Conservation (phyloP, 2,888 invertebrate genomes). For the Crossocerus cetratus region DNA sequence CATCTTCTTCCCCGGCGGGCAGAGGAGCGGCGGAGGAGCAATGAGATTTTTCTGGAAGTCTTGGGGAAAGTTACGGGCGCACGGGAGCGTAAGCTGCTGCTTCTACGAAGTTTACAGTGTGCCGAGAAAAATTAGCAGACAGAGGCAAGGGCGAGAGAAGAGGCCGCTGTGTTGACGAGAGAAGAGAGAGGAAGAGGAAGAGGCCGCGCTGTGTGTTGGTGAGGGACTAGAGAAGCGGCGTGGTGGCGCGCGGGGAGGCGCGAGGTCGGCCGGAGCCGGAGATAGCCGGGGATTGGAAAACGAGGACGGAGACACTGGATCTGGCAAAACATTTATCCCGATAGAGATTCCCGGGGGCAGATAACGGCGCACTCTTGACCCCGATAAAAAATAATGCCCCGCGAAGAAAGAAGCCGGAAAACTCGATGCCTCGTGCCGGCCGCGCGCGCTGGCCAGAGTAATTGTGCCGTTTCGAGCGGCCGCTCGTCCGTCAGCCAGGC, state of each 20-base stretch:
- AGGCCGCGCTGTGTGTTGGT: too few relatives aligned
- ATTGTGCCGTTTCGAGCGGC: constrained; percentile 25
- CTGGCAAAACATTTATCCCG: constrained; percentile 17
- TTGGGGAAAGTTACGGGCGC: neutral
- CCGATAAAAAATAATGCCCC: constrained; percentile 15
- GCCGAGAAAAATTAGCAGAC: constrained; percentile 11
- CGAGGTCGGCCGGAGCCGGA: neutral
- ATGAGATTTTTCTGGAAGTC: too few relatives aligned
- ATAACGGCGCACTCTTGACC: constrained; percentile 39
- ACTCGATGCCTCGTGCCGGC: neutral
- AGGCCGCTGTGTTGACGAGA: too few relatives aligned
- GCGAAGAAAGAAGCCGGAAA: constrained; percentile 8
- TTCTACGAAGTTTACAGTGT: constrained; percentile 4
- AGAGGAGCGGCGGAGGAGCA: neutral
- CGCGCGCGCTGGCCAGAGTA: constrained; percentile 14
- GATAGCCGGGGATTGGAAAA: constrained; percentile 20
- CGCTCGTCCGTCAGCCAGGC: too few relatives aligned
- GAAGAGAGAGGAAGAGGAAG: neutral
- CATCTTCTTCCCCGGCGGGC: neutral
- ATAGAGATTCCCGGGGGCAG: constrained; percentile 13
- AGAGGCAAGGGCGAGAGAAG: neutral
- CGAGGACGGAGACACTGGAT: constrained; percentile 1
- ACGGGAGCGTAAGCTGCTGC: neutral
- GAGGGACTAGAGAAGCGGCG: too few relatives aligned
- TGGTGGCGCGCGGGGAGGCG: neutral